Conservation (phyloP, 2,113 vertebrate species). For the Mesitornis unicolor region DNA sequence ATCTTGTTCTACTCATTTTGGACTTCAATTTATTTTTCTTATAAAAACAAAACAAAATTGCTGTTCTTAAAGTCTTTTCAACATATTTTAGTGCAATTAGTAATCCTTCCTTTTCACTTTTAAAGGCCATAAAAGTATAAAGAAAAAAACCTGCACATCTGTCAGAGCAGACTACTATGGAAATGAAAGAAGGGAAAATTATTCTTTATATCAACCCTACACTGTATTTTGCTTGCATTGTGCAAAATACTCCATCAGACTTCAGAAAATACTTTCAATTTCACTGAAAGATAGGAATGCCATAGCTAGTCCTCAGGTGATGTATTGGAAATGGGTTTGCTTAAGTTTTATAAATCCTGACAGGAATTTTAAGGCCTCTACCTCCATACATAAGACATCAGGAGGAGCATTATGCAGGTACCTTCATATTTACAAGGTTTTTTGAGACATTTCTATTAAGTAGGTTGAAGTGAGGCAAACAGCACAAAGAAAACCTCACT, state of each 20-base stretch:
- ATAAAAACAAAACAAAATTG: not conserved
- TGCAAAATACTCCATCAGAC: not conserved
- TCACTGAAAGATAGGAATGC: not conserved
- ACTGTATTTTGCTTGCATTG: not conserved
- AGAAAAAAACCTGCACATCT: not conserved
- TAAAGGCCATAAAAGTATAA: not conserved
- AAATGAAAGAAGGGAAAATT: not conserved
- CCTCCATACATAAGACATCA: not conserved
- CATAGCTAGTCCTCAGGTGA: not conserved
- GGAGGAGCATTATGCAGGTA: not conserved
- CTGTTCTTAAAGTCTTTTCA: not conserved
- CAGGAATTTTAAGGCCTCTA: slow-evolving; percentile 14
- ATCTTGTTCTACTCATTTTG: not conserved
- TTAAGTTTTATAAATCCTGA: not conserved
- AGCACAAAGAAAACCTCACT: not conserved
- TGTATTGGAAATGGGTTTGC: not conserved
- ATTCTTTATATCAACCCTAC: not conserved
- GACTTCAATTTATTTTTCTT: not conserved
- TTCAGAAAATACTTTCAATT: not conserved
- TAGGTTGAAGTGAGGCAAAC: not conserved
- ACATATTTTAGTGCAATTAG: not conserved
- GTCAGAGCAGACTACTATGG: not conserved
- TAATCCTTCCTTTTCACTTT: not conserved
- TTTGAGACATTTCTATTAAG: not conserved
- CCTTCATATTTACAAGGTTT: not conserved